Conservation (phyloP, 1,140 invertebrate species). For the Micrasema longulum region DNA sequence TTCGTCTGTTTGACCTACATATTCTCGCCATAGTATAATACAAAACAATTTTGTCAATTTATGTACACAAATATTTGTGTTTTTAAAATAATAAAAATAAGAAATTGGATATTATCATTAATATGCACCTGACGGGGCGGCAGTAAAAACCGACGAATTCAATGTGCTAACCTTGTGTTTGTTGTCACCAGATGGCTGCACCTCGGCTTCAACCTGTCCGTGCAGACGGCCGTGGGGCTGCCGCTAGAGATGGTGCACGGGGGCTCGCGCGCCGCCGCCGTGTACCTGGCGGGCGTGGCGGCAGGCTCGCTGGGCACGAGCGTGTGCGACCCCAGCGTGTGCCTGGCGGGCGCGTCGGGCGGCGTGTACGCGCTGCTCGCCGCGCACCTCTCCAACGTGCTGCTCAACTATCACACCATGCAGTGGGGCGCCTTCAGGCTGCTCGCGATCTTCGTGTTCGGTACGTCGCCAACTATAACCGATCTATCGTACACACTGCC, state of each 20-base stretch:
- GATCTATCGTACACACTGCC: not conserved
- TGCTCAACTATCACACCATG: slow-evolving; percentile 92
- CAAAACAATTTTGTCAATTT: no score
- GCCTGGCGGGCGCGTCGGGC: slow-evolving; percentile 89
- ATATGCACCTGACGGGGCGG: no score
- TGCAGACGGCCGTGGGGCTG: slow-evolving; percentile 79
- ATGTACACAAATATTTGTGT: no score
- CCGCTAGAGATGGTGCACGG: slow-evolving; percentile 87
- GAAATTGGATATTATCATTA: no score
- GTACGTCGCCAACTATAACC: slow-evolving; percentile 69
- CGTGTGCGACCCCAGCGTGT: slow-evolving; percentile 81
- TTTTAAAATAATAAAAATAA: no score
- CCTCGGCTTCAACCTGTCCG: slow-evolving; percentile 92
- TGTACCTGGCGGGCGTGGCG: slow-evolving; percentile 78
- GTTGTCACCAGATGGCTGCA: slow-evolving; percentile 87
- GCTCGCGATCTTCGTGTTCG: slow-evolving; percentile 91
- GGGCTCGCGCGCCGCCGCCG: slow-evolving; percentile 75
- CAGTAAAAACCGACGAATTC: no score
- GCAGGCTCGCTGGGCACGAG: slow-evolving; percentile 82
- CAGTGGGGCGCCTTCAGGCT: slow-evolving; percentile 92
- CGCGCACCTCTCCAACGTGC: slow-evolving; percentile 90
- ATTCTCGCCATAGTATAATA: no score
- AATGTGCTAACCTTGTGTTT: no score
- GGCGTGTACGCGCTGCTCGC: slow-evolving; percentile 93
- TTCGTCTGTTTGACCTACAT: no score